Evolutionary conservation across 2,113 vertebrate genomes (phyloP).

Genomic region (Eira barbara): DNA sequence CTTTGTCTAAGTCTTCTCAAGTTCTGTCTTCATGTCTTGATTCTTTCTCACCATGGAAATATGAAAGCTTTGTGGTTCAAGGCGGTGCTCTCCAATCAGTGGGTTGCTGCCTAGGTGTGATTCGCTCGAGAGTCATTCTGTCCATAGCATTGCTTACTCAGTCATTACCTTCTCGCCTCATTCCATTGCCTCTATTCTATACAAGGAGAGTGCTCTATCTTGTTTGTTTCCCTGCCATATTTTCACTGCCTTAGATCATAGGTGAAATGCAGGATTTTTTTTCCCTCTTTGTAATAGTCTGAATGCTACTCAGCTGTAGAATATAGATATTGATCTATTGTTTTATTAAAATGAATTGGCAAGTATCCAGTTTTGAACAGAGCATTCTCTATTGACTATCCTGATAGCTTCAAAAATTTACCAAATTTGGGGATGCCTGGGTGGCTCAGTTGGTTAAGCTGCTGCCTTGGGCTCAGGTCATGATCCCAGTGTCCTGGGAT

Average conservation of each 20-base stretch:
- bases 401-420: not conserved
- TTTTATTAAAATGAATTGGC: not conserved
- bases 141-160: not conserved
- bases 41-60: not conserved
- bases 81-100: not conserved
- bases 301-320: not conserved
- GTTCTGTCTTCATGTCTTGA: not conserved
- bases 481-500: too few relatives aligned
- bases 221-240: not conserved
- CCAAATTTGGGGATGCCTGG: too few relatives aligned
- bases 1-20: not conserved
- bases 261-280: not conserved
- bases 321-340: not conserved
- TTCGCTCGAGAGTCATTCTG: not conserved
- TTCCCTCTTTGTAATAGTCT: not conserved
- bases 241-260: conserved; percentile 37
- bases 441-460: too few relatives aligned
- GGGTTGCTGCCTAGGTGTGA: not conserved
- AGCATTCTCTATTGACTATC: not conserved
- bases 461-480: too few relatives aligned
- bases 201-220: not conserved
- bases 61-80: not conserved
- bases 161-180: not conserved
- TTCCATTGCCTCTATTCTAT: conserved; percentile 34
- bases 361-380: not conserved